Base-by-base conservation (phyloP, 2,113 vertebrate genomes). In the Amazona vittata region DNA sequence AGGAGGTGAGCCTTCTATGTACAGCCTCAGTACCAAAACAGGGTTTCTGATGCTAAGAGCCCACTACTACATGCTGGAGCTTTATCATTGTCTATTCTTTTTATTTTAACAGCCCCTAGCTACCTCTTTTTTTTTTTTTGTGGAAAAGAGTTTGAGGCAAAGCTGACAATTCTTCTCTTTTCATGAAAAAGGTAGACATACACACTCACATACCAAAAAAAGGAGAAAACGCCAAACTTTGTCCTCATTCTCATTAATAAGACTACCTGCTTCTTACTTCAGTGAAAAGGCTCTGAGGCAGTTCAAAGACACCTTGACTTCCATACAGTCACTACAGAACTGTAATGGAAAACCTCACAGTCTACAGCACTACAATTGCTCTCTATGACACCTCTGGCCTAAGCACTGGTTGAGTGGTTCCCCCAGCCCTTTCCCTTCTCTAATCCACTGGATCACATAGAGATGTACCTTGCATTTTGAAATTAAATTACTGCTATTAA, bases 41-140 rank as follows among this genome's bases (percentile, higher is more conserved):
- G 11, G 14, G 28, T 37, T 80, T 26, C 46, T 77, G 74, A 31
- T 39, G 55, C 39, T 39, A 53, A 31, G 37, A 69, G 63, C 29
- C 13, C 10, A 5, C 5, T 39, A 9, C 2, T 37, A n/a, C 1
- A 4, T 6, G 17, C 8, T 50, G 26, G 31, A n/a, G 35, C 11
- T 55, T 15, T 73, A 31, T 70, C 49, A 18, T 2, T n/a, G 10
- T 18, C 21, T 37, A 33, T 13, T 8, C 21, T 18, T 62, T 49
- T 64, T 37, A 24, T 49, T 90, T 87, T 62, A 63, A 53, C 16
- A 41, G 31, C 16, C 12, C 37, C 33, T 43, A 57, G 9, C 60
- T 49, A 49, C 12, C 26, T 73, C 13, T 57, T 53, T 28, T 53
- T 52, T 12, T 24, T 17, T 21, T 52, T 57, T 37, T n/a, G 16